phyloP scores from a whole-genome alignment of 2,113 vertebrate genomes.

The Carettochelys insculpta region DNA sequence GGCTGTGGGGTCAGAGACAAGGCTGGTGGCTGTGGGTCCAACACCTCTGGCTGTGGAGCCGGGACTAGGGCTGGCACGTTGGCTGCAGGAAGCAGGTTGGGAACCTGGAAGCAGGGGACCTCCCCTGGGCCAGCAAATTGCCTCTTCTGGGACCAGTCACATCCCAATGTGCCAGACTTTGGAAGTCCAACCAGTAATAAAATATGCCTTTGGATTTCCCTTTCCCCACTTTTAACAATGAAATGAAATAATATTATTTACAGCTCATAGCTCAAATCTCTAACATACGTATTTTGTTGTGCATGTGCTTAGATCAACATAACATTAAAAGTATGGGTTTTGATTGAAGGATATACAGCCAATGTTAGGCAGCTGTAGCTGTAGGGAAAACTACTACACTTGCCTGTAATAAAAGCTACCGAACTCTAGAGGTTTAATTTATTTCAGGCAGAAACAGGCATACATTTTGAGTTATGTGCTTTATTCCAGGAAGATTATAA shows the following conservation, averaged over 20 bases:
- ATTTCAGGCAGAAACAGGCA: neutral
- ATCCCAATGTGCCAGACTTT: too few species aligned
- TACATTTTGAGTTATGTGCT: neutral
- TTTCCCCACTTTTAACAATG: neutral
- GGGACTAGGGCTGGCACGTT: too few species aligned
- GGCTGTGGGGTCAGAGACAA: too few species aligned
- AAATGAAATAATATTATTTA: neutral
- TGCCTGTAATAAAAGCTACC: neutral
- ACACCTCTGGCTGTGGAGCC: too few species aligned
- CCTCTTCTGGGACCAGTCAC: too few species aligned
- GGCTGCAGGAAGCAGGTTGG: too few species aligned
- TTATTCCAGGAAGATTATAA: neutral
- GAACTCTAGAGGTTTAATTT: neutral
- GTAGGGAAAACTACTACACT: neutral
- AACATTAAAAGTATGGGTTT: neutral
- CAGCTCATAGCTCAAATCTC: neutral
- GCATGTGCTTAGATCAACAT: neutral
- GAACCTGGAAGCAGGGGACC: too few species aligned
- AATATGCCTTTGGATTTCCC: neutral
- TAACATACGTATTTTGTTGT: neutral
- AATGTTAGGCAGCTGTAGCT: neutral
- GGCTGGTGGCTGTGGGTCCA: too few species aligned
- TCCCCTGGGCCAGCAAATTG: too few species aligned
- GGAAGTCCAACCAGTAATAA: too few species aligned
- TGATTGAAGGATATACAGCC: neutral